Evolutionary conservation across 1,140 invertebrate genomes (phyloP).

Genomic region (Ceratina australensis): DNA sequence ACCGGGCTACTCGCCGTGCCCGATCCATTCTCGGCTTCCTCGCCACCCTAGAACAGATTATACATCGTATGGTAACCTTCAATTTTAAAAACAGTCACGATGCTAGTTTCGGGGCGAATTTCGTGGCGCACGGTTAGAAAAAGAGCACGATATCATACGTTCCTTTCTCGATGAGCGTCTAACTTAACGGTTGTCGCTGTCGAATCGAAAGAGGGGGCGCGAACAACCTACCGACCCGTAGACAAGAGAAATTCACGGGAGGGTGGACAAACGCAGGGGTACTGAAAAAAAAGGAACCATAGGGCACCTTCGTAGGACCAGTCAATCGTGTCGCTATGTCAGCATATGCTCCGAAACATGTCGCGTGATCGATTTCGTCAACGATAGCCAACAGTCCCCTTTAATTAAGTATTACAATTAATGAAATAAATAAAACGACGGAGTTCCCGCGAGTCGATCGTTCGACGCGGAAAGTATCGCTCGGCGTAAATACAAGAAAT

Average conservation of each 20-base stretch:
- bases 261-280: slow-evolving; percentile 33
- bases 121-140: background rate
- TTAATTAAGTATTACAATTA: too few species aligned
- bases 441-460: background rate
- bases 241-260: slow-evolving; percentile 35
- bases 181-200: slow-evolving; percentile 48
- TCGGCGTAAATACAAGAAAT: slow-evolving; percentile 15
- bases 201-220: slow-evolving; percentile 61
- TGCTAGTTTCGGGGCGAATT: background rate
- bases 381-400: background rate
- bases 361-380: slow-evolving; percentile 9
- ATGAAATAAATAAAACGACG: too few species aligned
- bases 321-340: slow-evolving; percentile 72
- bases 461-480: background rate
- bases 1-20: slow-evolving; percentile 60
- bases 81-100: background rate
- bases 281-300: slow-evolving; percentile 12
- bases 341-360: slow-evolving; percentile 31
- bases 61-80: background rate
- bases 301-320: slow-evolving; percentile 51
- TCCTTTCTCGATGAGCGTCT: slow-evolving; percentile 55
- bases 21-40: slow-evolving; percentile 68
- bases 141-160: slow-evolving; percentile 50
- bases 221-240: slow-evolving; percentile 55
- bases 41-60: slow-evolving; percentile 69